Conservation (phyloP, 2,888 invertebrate species). For the Clanis bilineata region DNA sequence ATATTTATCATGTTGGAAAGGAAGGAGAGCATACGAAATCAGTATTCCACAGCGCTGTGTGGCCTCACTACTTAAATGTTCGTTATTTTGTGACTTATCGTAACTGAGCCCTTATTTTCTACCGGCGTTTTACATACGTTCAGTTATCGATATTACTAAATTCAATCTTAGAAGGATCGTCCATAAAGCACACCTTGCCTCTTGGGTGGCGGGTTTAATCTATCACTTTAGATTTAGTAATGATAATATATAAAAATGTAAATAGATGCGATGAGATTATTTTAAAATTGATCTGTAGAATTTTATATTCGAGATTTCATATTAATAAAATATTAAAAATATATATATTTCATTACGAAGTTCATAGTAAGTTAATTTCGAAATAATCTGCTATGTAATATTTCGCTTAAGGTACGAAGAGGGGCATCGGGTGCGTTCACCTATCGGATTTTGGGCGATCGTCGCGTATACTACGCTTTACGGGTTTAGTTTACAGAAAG, state of each 20-base stretch:
- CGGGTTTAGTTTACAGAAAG: slow-evolving; percentile 18
- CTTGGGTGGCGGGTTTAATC: slow-evolving; percentile 1
- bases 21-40: not conserved
- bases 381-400: not conserved
- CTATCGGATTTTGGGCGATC: slow-evolving; percentile 2
- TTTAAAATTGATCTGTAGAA: not conserved
- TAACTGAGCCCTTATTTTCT: slow-evolving; percentile 9
- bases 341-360: too few species aligned
- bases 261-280: not conserved
- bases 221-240: not conserved
- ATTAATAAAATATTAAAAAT: not conserved
- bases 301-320: not conserved
- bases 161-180: not conserved
- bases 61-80: slow-evolving; percentile 17
- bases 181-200: slow-evolving; percentile 3
- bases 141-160: not conserved
- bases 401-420: too few species aligned
- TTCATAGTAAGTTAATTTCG: not conserved
- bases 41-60: slow-evolving; percentile 15
- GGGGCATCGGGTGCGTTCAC: not conserved
- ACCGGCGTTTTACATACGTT: not conserved
- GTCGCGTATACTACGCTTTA: not conserved
- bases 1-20: not conserved
- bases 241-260: not conserved
- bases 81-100: slow-evolving; percentile 21